A percentile compares a stretch with the other conserved stretches of the same genome.
phyloP scores from a whole-genome alignment of 23 tunicate genomes.

The Diplosoma virens region DNA sequence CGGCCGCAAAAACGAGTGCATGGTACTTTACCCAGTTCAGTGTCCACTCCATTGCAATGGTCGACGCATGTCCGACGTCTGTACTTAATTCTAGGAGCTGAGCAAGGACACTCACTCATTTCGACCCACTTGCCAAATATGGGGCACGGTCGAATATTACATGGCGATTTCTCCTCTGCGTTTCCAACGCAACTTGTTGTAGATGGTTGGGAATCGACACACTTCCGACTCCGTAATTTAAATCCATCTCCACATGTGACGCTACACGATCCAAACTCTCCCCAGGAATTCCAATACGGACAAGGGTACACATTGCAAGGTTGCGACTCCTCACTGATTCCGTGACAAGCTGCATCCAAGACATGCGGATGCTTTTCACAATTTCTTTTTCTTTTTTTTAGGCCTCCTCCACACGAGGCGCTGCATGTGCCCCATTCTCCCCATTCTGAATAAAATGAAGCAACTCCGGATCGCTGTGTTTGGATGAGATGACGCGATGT shows the following conservation, averaged over 20 bases:
- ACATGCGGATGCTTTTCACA: slow-evolving; percentile 16
- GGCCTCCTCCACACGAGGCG: slow-evolving; percentile 52
- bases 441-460: slow-evolving; percentile 60
- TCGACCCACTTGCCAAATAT: not conserved
- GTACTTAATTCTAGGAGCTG: not conserved
- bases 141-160: not conserved
- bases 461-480: slow-evolving; percentile 31
- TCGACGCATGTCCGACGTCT: not conserved
- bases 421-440: slow-evolving; percentile 36
- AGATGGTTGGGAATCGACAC: not conserved
- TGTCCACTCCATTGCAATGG: no score
- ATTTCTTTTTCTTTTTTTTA: slow-evolving; percentile 7
- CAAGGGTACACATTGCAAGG: slow-evolving; percentile 18
- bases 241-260: slow-evolving; percentile 21
- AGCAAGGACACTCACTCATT: not conserved
- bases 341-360: slow-evolving; percentile 9
- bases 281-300: slow-evolving; percentile 36
- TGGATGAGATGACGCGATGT: slow-evolving; percentile 9
- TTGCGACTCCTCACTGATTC: not conserved
- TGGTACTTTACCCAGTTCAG: no score
- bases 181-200: not conserved
- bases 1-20: no score
- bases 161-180: not conserved
- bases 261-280: slow-evolving; percentile 13
- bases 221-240: not conserved